Percentiles rank a stretch among this genome's conserved stretches.
These are phyloP conservation scores for Thomomys bottae DNA, from an alignment of 2,113 vertebrate genomes.

Conservation along the genomic window DNA sequence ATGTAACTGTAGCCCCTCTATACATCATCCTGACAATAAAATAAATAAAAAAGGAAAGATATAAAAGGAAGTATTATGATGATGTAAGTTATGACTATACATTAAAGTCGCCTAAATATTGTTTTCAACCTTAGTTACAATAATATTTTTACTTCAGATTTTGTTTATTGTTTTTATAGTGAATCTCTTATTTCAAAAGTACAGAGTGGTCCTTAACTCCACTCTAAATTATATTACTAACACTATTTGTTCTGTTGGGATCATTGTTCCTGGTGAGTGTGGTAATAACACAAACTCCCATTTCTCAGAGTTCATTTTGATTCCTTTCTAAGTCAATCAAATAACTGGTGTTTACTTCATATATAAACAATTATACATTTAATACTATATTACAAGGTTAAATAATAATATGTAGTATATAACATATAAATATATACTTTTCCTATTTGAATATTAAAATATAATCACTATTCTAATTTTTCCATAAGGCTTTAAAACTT, in stretches of 20 bases:
- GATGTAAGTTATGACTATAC: background rate
- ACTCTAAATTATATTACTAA: background rate
- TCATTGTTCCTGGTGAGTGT: background rate
- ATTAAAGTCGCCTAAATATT: background rate
- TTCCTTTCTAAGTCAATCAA: background rate
- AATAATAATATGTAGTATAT: no score
- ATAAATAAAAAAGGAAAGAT: no score
- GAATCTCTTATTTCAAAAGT: background rate
- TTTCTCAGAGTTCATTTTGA: background rate
- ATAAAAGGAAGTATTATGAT: no score
- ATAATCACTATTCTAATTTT: background rate
- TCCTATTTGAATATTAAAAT: background rate
- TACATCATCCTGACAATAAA: no score
- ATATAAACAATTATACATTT: background rate
- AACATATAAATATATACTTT: no score
- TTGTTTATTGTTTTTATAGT: background rate
- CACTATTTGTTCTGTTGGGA: background rate
- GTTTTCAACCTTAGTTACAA: background rate
- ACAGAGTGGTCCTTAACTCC: background rate
- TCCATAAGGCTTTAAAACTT: background rate
- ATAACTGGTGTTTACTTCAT: background rate
- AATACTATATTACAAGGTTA: no score
- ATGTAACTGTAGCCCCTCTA: no score
- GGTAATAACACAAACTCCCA: background rate
- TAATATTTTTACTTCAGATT: background rate